A percentile compares a stretch with the other conserved stretches of the same genome.
phyloP scores from a whole-genome alignment of 2,797 vertebrate genomes.

The Poliocrania exsul region DNA sequence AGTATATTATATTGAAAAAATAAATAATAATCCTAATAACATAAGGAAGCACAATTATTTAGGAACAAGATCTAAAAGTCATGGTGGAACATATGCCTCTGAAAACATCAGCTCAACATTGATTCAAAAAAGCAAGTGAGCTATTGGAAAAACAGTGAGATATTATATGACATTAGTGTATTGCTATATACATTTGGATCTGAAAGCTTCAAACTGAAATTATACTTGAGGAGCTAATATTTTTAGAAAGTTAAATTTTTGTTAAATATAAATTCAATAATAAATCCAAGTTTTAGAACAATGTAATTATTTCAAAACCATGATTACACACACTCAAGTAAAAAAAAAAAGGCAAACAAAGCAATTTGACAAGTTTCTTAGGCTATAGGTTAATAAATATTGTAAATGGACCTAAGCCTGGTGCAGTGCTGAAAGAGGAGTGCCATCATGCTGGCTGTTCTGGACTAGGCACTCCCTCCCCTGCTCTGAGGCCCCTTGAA shows the following conservation, averaged over 20 bases:
- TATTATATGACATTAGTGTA: neutral
- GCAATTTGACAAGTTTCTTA: neutral
- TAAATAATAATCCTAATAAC: neutral
- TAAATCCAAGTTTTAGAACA: neutral
- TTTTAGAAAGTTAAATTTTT: neutral
- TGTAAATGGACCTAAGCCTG: neutral
- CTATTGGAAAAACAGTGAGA: neutral
- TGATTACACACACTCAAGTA: neutral
- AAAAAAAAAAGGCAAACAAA: neutral
- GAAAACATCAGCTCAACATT: neutral
- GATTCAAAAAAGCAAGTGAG: neutral
- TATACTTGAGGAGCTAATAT: neutral
- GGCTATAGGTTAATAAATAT: neutral
- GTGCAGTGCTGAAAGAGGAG: neutral
- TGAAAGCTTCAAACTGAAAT: neutral
- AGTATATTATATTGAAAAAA: neutral
- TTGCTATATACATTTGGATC: neutral
- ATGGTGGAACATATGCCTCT: neutral
- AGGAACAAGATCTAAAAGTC: neutral
- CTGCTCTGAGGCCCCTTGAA: neutral
- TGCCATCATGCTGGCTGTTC: neutral
- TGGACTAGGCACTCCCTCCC: accelerated
- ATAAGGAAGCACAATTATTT: neutral
- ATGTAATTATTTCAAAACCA: neutral
- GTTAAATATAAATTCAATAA: neutral